Evolutionary conservation across 2,888 invertebrate genomes (phyloP).

Genomic region (Coenonympha glycerion): DNA sequence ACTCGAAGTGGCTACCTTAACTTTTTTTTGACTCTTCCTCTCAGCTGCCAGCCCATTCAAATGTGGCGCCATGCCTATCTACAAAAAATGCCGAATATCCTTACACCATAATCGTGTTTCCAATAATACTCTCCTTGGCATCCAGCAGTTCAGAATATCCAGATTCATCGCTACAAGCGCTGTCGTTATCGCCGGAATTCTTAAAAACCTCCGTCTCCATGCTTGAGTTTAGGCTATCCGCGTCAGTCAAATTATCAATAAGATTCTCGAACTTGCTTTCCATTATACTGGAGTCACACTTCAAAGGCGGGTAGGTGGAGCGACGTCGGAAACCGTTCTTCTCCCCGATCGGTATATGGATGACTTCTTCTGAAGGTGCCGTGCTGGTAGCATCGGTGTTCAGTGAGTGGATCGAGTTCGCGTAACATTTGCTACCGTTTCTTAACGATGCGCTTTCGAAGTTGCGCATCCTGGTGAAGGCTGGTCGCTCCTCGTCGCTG

Average conservation of each 20-base stretch:
- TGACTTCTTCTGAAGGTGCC: constrained; percentile 51
- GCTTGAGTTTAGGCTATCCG: constrained; percentile 58
- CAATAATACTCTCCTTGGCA: constrained; percentile 67
- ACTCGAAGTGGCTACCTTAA: no score
- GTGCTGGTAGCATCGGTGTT: constrained; percentile 29
- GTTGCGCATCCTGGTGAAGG: constrained; percentile 38
- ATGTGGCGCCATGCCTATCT: no score
- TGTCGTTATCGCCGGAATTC: constrained; percentile 79
- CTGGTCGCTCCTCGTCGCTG: constrained; percentile 56
- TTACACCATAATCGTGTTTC: constrained; percentile 70
- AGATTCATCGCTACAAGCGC: constrained; percentile 92
- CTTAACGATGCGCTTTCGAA: constrained; percentile 41
- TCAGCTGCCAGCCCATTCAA: no score
- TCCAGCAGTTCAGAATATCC: constrained; percentile 89
- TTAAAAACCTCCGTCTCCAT: constrained; percentile 70
- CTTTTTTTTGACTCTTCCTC: no score
- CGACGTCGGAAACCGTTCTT: constrained; percentile 59
- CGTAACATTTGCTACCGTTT: constrained; percentile 37
- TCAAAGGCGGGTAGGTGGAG: constrained; percentile 65
- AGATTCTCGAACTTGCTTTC: constrained; percentile 61
- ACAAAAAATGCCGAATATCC: no score
- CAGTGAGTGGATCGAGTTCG: constrained; percentile 38
- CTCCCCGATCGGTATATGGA: constrained; percentile 69
- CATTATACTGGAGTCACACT: constrained; percentile 44
- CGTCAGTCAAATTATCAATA: constrained; percentile 60